These are phyloP conservation scores for Elegia similella DNA, from an alignment of 2,888 invertebrate genomes.

Conservation along the genomic window DNA sequence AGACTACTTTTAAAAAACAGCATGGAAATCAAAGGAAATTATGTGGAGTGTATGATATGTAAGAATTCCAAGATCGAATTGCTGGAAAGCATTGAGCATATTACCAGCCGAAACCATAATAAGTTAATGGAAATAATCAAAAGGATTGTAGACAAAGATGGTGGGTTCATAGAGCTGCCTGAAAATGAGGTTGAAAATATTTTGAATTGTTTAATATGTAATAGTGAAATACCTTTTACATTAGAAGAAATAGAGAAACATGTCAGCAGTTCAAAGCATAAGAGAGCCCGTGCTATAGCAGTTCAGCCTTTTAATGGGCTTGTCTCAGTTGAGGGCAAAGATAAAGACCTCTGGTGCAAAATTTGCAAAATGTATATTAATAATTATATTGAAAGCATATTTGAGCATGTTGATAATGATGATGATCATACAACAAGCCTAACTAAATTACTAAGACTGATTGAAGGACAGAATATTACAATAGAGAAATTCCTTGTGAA, in stretches of 20 bases:
- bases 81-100: constrained; percentile 30
- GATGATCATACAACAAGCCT: constrained; percentile 36
- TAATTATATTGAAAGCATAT: constrained; percentile 47
- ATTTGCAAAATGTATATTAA: constrained; percentile 49
- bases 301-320: constrained; percentile 54
- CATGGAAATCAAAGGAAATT: constrained; percentile 26
- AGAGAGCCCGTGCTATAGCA: constrained; percentile 41
- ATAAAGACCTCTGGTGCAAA: constrained; percentile 54
- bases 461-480: constrained; percentile 43
- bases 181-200: constrained; percentile 25
- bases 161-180: constrained; percentile 40
- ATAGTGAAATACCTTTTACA: constrained; percentile 33
- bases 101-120: constrained; percentile 34
- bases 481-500: constrained; percentile 48
- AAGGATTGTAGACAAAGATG: constrained; percentile 38
- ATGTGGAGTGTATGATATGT: constrained; percentile 38
- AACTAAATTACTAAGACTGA: constrained; percentile 39
- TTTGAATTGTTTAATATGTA: constrained; percentile 41
- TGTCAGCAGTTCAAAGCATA: constrained; percentile 35
- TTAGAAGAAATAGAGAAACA: constrained; percentile 33
- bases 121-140: constrained; percentile 29
- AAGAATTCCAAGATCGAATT: constrained; percentile 26
- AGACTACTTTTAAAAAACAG: constrained; percentile 42
- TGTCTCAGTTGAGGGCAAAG: constrained; percentile 46
- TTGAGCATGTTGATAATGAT: constrained; percentile 48